Base-by-base conservation (phyloP, 2,888 invertebrate genomes). In the Elmis aenea region DNA sequence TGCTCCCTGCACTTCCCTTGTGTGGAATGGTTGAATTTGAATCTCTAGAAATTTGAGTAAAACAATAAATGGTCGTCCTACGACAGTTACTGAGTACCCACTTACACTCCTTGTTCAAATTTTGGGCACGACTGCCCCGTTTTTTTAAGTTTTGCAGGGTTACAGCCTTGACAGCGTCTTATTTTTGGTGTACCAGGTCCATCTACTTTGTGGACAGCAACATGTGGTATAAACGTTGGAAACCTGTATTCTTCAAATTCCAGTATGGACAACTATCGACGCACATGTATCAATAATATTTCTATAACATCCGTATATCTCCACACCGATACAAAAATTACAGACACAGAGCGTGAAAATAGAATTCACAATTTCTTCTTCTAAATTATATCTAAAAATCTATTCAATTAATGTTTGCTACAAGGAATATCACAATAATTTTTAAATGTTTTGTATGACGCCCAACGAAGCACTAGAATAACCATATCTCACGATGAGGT, bases 101-200 rank as follows among this genome's bases (percentile, higher is more conserved):
- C 66, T 61, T 54, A 67, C 68, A 58, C 58, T 54, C 57, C 61
- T 48, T 59, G 62, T 51, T 67, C 66, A 48, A 68, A 67, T 55
- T 66, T 67, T 37, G 68, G 68, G 63, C 68, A 68, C 44, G 66
- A 56, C 44, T 68, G 68, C 66, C 68, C 68, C 68, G 68, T 68
- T 53, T 53, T 66, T 66, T 57, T 59, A 49, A 52, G 52, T 42
- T 57, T 59, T 45, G 55, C 54, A n/a, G 58, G 59, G 54, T 64
- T 55, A 43, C 63, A 64, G 43, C 24, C 42, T 11, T 31, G 12
- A 24, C 29, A 33, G 13, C 30, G 35, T 9, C 14, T 26, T 1
- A 15, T n/a, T n/a, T 15, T 40, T 24, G 35, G 10, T 9, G 15
- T 26, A 8, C 21, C 34, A 10, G 35, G 13, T 34, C 26, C 40